phyloP scores from a whole-genome alignment of 2,888 invertebrate genomes.

The Eilema caniola region DNA sequence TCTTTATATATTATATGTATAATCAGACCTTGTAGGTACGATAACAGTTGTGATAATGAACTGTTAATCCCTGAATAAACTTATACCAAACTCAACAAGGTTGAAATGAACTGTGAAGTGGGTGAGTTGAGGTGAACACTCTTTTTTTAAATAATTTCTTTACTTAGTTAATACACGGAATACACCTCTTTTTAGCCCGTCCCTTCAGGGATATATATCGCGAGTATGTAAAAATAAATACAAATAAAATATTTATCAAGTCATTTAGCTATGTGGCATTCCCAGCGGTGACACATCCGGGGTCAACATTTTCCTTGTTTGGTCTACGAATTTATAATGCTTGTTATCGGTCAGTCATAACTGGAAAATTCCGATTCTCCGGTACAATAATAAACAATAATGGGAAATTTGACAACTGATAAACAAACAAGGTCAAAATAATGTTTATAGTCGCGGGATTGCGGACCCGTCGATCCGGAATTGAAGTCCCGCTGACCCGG shows the following conservation, averaged over 20 bases:
- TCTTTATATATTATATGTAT: background rate
- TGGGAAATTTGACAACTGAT: too few relatives aligned
- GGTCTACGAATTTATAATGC: background rate
- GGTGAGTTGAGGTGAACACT: background rate
- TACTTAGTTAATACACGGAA: background rate
- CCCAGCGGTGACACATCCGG: background rate
- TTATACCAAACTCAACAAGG: background rate
- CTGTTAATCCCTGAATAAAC: background rate
- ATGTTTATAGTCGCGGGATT: too few relatives aligned
- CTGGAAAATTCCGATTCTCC: background rate
- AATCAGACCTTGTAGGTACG: background rate
- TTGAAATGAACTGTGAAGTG: background rate
- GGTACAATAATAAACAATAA: background rate
- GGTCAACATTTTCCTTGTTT: background rate
- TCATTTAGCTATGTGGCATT: background rate
- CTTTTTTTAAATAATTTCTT: background rate
- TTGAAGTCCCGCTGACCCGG: too few relatives aligned
- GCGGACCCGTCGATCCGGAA: too few relatives aligned
- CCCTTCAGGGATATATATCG: too few relatives aligned
- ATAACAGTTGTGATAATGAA: background rate
- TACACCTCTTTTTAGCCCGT: too few relatives aligned
- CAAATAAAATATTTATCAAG: background rate
- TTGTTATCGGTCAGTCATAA: background rate
- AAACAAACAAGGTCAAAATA: too few relatives aligned
- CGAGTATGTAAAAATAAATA: background rate